phyloP scores from a whole-genome alignment of 2,113 vertebrate species.

The Hippolais icterina region DNA sequence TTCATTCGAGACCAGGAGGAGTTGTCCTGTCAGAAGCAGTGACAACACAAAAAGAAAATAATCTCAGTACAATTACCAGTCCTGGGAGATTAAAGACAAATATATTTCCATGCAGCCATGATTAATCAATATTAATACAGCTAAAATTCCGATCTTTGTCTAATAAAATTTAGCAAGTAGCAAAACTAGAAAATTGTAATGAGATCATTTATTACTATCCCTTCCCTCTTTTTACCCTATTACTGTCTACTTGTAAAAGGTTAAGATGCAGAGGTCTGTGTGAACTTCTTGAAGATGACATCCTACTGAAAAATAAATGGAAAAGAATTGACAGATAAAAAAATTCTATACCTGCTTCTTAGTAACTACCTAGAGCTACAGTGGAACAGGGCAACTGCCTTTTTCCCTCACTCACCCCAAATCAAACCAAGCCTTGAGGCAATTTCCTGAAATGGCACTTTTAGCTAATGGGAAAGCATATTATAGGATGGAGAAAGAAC shows the following conservation, averaged over 20 bases:
- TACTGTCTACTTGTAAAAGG: neutral
- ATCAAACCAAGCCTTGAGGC: neutral
- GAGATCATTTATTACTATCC: neutral
- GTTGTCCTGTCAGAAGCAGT: neutral
- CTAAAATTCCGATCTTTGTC: neutral
- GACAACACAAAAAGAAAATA: neutral
- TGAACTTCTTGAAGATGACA: neutral
- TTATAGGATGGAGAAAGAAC: neutral
- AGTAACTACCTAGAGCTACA: neutral
- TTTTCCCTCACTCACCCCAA: neutral
- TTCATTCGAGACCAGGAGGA: neutral
- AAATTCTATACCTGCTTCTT: neutral
- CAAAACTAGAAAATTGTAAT: neutral
- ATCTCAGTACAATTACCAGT: neutral
- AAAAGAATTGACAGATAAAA: neutral
- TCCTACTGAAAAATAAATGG: neutral
- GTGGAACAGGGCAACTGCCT: neutral
- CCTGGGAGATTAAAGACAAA: neutral
- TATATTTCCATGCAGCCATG: neutral
- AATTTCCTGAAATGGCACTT: constrained; percentile 23
- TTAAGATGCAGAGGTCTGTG: neutral
- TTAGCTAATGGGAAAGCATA: neutral
- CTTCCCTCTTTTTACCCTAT: neutral
- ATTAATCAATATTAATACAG: neutral
- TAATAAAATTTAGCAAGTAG: neutral